phyloP scores from a whole-genome alignment of 2,797 vertebrate genomes.

The Tachyglossus aculeatus region DNA sequence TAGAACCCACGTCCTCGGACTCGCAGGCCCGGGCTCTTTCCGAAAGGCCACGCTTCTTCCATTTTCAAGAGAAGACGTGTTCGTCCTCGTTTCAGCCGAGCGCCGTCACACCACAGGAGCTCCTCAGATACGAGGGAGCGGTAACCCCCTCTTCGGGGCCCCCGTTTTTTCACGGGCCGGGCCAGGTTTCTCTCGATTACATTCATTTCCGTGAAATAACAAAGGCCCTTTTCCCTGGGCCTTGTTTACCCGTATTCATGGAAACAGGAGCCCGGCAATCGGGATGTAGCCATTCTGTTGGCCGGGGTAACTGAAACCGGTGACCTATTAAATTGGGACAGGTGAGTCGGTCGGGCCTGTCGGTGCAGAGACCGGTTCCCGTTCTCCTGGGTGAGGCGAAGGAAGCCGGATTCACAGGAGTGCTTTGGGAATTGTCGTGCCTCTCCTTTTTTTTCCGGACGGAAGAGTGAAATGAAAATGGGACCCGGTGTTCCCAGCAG shows the following conservation, averaged over 20 bases:
- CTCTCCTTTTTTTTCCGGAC: constrained; percentile 10
- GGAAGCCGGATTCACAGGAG: constrained; percentile 26
- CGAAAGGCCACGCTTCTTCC: too few species aligned
- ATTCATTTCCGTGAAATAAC: constrained; percentile 15
- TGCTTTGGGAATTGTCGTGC: not conserved
- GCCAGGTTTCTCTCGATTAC: not conserved
- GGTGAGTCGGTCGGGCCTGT: constrained; percentile 26
- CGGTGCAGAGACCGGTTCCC: constrained; percentile 9
- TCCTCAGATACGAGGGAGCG: too few species aligned
- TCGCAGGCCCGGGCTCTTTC: too few species aligned
- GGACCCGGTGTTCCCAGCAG: constrained; percentile 33
- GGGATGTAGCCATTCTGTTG: constrained; percentile 25
- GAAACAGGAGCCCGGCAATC: constrained; percentile 49
- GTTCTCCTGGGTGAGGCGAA: constrained; percentile 26
- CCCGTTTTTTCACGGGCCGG: not conserved
- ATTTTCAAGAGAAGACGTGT: too few species aligned
- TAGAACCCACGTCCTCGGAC: too few species aligned
- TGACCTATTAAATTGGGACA: constrained; percentile 30
- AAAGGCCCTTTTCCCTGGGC: not conserved
- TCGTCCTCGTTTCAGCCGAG: too few species aligned
- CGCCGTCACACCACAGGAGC: too few species aligned
- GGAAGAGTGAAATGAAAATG: constrained; percentile 31
- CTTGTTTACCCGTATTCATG: constrained; percentile 40
- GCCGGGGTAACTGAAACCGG: constrained; percentile 41
- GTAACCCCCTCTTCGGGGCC: not conserved